Base-by-base conservation (phyloP, 2,113 vertebrate species). In the Perca fluviatilis region DNA sequence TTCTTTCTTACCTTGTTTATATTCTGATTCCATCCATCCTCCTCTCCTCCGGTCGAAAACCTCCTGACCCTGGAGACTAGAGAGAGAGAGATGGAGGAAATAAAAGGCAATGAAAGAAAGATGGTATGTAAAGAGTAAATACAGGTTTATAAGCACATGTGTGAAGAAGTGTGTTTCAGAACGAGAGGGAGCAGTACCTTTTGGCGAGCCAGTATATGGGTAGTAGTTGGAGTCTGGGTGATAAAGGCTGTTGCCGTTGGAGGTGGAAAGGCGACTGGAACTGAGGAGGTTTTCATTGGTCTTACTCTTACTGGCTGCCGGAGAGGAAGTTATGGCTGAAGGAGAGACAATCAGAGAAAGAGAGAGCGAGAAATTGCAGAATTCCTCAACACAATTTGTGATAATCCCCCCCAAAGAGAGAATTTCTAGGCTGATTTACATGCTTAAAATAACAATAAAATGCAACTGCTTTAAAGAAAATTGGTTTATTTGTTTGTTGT, bases 281-380 rank as follows among this genome's bases (percentile, higher is more conserved):
- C 97, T 96, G 3, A 96, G 80, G 1, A 98, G 96, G 85, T 99
- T 97, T 80, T 97, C 97, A 1, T 96, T 98, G 83, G 96, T 96
- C 95, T 97, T 98, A 87, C 93, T 98, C 89, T 96, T 98, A 0
- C 89, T 96, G 89, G 95, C 95, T 93, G 75, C 72, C 49, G 74
- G 25, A 40, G 87, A 88, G 40, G 78, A 89, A 15, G 82, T 36
- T 53, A 90, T 67, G 64, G 96, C 97, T 98, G 93, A 85, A 65
- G 13, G 21, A 79, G 25, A 80, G 21, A 69, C 4, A 2, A 62
- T 43, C 2, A 51, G 21, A 62, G 40, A 80, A 61, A 65, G 30
- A 80, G 6, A 72, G 30, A 69, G 16, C 69, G 9, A 77, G 3
- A 19, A 75, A 66, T 13, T 0, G 0, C 10, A 62, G 12, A 77